Conservation (phyloP, 2,113 vertebrate species). For the Rhinoderma darwinii region DNA sequence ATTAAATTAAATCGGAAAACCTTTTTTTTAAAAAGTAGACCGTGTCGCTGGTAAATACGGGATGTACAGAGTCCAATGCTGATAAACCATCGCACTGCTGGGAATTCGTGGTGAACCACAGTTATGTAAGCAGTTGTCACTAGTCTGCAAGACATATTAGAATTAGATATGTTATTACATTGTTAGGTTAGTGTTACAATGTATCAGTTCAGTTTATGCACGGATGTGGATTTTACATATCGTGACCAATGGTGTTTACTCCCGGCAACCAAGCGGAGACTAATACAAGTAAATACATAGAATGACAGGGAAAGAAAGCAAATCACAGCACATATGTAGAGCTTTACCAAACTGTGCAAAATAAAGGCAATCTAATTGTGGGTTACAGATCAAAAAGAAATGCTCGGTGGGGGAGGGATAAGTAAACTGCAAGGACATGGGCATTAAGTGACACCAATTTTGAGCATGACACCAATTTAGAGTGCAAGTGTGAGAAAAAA, state of each 20-base stretch:
- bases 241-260: background rate
- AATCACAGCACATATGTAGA: background rate
- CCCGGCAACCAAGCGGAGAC: background rate
- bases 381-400: conserved; percentile 35
- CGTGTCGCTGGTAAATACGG: background rate
- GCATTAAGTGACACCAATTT: conserved; percentile 25
- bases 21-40: no score
- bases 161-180: background rate
- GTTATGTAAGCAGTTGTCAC: conserved; percentile 26
- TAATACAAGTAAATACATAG: background rate
- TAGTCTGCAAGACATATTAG: conserved; percentile 4
- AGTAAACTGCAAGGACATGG: background rate
- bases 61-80: background rate
- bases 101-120: conserved; percentile 42
- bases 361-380: conserved; percentile 3
- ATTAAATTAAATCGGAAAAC: no score
- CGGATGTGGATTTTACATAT: background rate
- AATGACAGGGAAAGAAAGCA: background rate
- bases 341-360: background rate
- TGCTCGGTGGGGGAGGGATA: conserved; percentile 5
- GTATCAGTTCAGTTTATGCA: background rate
- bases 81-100: conserved; percentile 4
- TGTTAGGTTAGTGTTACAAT: background rate
- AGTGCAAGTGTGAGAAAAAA: background rate
- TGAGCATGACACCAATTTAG: conserved; percentile 12